Evolutionary conservation across 1,140 invertebrate species (phyloP).

Genomic region (Eurosta solidaginis): DNA sequence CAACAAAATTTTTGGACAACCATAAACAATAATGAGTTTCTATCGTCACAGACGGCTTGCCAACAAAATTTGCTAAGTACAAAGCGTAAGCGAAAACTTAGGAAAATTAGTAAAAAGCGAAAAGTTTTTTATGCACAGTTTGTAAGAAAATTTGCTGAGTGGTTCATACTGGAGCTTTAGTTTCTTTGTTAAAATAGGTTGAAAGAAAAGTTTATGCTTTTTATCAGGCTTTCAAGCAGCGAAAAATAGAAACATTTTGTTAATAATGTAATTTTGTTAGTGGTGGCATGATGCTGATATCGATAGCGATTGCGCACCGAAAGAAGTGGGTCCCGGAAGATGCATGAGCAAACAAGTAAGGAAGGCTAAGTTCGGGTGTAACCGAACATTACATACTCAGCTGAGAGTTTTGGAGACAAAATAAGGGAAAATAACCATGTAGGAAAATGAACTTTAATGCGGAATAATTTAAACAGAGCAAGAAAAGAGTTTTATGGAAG

Average conservation of each 20-base stretch:
- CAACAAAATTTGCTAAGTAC: not conserved
- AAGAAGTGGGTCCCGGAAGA: too few species aligned
- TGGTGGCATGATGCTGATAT: not conserved
- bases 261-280: slow-evolving; percentile 1
- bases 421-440: too few species aligned
- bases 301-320: too few species aligned
- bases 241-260: too few species aligned
- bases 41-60: not conserved
- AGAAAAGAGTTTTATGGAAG: too few species aligned
- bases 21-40: slow-evolving; percentile 20
- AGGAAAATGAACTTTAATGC: too few species aligned
- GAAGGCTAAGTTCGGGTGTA: not conserved
- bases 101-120: not conserved
- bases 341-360: not conserved
- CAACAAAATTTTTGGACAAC: not conserved
- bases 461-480: too few species aligned
- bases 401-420: too few species aligned
- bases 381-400: too few species aligned
- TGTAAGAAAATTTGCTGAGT: not conserved
- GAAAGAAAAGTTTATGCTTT: not conserved
- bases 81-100: slow-evolving; percentile 20
- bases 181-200: not conserved
- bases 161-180: not conserved
- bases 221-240: too few species aligned
- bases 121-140: not conserved